A percentile compares a stretch with the other conserved stretches of the same genome.
phyloP scores from a whole-genome alignment of 2,113 vertebrate genomes.

The Seriola aureovittata region DNA sequence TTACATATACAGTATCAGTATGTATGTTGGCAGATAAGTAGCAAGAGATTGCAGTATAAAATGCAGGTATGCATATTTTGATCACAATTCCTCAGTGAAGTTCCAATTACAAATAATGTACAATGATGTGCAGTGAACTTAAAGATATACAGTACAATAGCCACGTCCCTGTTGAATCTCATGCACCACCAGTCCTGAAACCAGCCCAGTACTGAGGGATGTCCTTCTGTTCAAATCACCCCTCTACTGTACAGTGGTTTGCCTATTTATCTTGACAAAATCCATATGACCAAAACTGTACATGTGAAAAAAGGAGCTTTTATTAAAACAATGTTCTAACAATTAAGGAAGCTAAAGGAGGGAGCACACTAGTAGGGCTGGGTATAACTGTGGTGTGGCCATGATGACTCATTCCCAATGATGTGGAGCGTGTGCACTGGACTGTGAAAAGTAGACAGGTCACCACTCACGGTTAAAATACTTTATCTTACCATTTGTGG shows the following conservation, averaged over 20 bases:
- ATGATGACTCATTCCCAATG: constrained; percentile 12
- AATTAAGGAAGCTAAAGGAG: background rate
- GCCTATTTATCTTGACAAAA: background rate
- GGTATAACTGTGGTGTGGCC: constrained; percentile 5
- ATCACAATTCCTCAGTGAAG: background rate
- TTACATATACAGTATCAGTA: background rate
- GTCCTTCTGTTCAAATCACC: background rate
- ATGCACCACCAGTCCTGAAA: background rate
- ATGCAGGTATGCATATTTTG: background rate
- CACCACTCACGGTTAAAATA: background rate
- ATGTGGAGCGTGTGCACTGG: background rate
- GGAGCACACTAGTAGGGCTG: background rate
- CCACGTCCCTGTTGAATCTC: background rate
- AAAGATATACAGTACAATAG: background rate
- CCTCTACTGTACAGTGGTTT: background rate
- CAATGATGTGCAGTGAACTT: background rate
- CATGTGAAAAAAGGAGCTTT: background rate
- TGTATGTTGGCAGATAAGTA: background rate
- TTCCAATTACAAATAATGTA: background rate
- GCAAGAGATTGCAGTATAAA: background rate
- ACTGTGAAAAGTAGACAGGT: constrained; percentile 26
- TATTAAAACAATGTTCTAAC: background rate
- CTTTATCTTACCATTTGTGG: background rate
- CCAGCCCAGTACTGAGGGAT: background rate
- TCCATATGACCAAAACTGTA: background rate